Evolutionary conservation across 1,140 invertebrate genomes (phyloP).

Genomic region (Aphelinus atriplicis): DNA sequence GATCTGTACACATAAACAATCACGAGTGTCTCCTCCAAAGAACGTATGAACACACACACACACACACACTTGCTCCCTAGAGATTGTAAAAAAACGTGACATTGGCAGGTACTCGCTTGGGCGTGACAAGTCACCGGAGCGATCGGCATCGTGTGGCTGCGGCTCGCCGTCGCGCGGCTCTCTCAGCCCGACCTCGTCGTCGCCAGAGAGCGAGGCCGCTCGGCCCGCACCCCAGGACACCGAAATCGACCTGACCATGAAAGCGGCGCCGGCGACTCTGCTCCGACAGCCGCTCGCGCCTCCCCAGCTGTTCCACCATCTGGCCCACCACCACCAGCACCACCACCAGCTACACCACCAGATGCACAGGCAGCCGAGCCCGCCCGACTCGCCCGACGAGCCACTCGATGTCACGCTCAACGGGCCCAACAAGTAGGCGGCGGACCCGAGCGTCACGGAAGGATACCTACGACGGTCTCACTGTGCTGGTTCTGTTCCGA

Average conservation of each 20-base stretch:
- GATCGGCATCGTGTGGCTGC: constrained; percentile 57
- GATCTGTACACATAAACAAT: background rate
- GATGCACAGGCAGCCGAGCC: constrained; percentile 36
- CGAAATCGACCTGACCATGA: constrained; percentile 63
- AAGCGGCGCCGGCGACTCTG: constrained; percentile 9
- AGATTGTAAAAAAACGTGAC: too few relatives aligned
- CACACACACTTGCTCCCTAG: background rate
- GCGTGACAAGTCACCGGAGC: constrained; percentile 59
- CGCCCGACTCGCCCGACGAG: constrained; percentile 55
- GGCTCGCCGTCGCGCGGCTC: constrained; percentile 57
- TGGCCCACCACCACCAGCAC: constrained; percentile 46
- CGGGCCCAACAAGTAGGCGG: constrained; percentile 48
- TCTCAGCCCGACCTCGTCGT: constrained; percentile 42
- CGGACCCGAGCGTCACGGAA: too few relatives aligned
- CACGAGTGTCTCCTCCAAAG: background rate
- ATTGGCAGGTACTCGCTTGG: constrained; percentile 47
- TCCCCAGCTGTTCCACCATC: constrained; percentile 56
- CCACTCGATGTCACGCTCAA: constrained; percentile 63
- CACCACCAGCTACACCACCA: constrained; percentile 37
- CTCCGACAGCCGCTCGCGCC: constrained; percentile 7
- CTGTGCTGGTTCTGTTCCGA: too few relatives aligned
- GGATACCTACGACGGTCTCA: too few relatives aligned
- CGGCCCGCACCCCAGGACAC: constrained; percentile 51
- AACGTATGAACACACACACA: background rate
- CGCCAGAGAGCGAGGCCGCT: constrained; percentile 15